Conservation (phyloP, 2,888 invertebrate genomes). For the Sabatieria punctata region DNA sequence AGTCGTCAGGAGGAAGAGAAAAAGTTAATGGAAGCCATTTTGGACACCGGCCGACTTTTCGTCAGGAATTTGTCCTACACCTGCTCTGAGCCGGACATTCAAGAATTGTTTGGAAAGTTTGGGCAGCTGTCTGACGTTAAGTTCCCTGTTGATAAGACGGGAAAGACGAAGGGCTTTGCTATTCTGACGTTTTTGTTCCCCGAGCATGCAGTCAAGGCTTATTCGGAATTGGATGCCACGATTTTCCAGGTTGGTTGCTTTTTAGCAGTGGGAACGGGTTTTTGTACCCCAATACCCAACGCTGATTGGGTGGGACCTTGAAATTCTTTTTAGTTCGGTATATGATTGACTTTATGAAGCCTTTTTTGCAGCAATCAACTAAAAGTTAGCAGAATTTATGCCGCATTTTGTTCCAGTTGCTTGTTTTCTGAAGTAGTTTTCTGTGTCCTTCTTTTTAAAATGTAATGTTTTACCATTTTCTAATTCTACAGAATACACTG, state of each 20-base stretch:
- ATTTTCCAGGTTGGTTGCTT: slow-evolving; percentile 46
- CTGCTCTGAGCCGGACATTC: slow-evolving; percentile 65
- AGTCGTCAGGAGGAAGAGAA: slow-evolving; percentile 8
- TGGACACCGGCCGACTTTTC: slow-evolving; percentile 67
- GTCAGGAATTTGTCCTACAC: slow-evolving; percentile 74
- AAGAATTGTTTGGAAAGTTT: slow-evolving; percentile 51
- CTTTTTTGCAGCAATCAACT: too few relatives aligned
- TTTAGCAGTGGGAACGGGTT: not conserved
- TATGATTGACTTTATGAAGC: too few relatives aligned
- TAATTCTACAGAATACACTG: too few relatives aligned
- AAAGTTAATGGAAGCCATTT: slow-evolving; percentile 16
- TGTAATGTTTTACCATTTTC: too few relatives aligned
- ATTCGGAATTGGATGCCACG: slow-evolving; percentile 69
- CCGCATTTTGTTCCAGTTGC: too few relatives aligned
- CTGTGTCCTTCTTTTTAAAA: too few relatives aligned
- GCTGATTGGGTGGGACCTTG: too few relatives aligned
- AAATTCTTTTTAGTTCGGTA: too few relatives aligned
- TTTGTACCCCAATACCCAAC: too few relatives aligned
- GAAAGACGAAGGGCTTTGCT: slow-evolving; percentile 78
- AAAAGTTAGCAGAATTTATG: too few relatives aligned
- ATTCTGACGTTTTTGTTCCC: slow-evolving; percentile 80
- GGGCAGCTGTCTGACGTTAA: slow-evolving; percentile 69
- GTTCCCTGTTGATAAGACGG: slow-evolving; percentile 68
- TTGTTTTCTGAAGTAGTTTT: too few relatives aligned
- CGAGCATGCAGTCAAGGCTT: slow-evolving; percentile 80